A percentile compares a stretch with the other conserved stretches of the same genome.
Conservation (phyloP, 2,888 invertebrate genomes). For the Himalopsyche tibetana region DNA sequence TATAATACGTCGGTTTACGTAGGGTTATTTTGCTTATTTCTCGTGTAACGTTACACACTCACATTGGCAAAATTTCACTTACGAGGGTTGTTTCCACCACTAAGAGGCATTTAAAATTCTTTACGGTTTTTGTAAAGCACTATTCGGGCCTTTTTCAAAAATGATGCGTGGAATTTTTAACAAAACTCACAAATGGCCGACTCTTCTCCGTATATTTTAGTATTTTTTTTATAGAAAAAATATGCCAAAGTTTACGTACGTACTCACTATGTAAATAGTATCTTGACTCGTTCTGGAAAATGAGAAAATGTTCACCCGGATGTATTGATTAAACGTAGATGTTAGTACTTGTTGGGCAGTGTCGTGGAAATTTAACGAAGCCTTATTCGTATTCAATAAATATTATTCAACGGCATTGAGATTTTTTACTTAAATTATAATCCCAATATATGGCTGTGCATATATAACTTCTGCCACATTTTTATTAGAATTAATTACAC, state of each 20-base stretch:
- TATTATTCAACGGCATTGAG: no score
- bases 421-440: no score
- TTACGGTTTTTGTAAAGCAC: conserved; percentile 22
- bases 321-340: conserved; percentile 19
- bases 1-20: neutral
- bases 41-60: neutral
- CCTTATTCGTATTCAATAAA: neutral
- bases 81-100: conserved; percentile 4
- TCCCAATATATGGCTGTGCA: no score
- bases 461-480: no score
- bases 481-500: no score
- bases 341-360: neutral
- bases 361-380: neutral
- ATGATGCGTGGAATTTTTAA: conserved; percentile 43
- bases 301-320: conserved; percentile 40
- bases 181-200: conserved; percentile 5
- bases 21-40: neutral
- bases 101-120: conserved; percentile 34
- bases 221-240: conserved; percentile 18
- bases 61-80: conserved; percentile 34
- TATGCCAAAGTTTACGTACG: conserved; percentile 31
- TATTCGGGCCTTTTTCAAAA: neutral
- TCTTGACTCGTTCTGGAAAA: conserved; percentile 7
- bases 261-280: conserved; percentile 37
- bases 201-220: neutral